A percentile compares a stretch with the other conserved stretches of the same genome.
These are phyloP conservation scores for Drosophila tristis DNA, from an alignment of 1,140 invertebrate species.

Conservation along the genomic window DNA sequence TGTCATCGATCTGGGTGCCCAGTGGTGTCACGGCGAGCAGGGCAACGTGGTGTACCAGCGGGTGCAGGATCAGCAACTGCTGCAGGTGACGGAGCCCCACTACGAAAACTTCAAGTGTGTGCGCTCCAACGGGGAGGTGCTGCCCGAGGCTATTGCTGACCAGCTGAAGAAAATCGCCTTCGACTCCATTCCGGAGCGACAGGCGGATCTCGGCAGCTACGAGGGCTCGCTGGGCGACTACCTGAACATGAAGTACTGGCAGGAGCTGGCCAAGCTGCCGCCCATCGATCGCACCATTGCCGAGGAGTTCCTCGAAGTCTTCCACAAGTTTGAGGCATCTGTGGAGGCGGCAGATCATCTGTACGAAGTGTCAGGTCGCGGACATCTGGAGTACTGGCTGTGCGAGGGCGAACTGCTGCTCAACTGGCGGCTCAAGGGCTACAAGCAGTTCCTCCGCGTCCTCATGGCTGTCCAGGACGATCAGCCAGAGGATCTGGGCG, in stretches of 20 bases:
- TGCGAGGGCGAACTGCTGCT: conserved; percentile 86
- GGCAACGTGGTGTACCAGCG: conserved; percentile 89
- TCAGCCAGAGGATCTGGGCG: conserved; percentile 44
- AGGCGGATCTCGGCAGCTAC: conserved; percentile 64
- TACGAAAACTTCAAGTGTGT: conserved; percentile 78
- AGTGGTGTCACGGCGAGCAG: conserved; percentile 91
- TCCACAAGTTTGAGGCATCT: conserved; percentile 85
- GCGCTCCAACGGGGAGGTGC: conserved; percentile 75
- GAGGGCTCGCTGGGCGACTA: conserved; percentile 85
- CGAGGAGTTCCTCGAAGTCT: conserved; percentile 85
- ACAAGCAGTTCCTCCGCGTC: conserved; percentile 86
- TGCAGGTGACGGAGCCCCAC: conserved; percentile 77
- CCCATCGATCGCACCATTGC: conserved; percentile 65
- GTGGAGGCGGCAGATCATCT: conserved; percentile 87
- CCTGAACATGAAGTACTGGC: conserved; percentile 80
- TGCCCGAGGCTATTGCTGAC: conserved; percentile 63
- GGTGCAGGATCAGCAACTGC: conserved; percentile 86
- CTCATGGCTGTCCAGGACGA: conserved; percentile 83
- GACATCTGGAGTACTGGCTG: conserved; percentile 85
- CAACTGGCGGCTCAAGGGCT: conserved; percentile 88
- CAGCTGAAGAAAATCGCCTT: conserved; percentile 62
- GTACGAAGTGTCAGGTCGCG: conserved; percentile 86
- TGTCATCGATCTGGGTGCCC: conserved; percentile 91
- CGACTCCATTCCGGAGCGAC: conserved; percentile 60
- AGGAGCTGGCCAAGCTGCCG: conserved; percentile 56